These are phyloP conservation scores for Entomobrya proxima DNA, from an alignment of 2,888 invertebrate genomes.

Conservation along the genomic window DNA sequence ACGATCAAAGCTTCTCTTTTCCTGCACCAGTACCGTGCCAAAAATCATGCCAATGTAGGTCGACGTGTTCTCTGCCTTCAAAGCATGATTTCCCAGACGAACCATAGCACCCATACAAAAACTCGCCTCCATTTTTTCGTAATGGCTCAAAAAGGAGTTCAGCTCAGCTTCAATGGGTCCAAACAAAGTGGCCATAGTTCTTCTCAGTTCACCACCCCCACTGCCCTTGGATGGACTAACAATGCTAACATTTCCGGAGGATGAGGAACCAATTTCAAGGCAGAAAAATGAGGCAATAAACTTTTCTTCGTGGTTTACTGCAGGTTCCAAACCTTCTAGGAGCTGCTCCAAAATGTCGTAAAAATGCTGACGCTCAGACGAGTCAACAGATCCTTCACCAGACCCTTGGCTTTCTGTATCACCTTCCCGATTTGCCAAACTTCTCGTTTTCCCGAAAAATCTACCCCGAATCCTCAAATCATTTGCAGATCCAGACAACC, in stretches of 20 bases:
- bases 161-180: slow-evolving; percentile 91
- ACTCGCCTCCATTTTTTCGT: slow-evolving; percentile 92
- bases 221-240: slow-evolving; percentile 71
- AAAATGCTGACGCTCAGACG: slow-evolving; percentile 76
- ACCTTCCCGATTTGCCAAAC: slow-evolving; percentile 74
- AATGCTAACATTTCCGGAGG: slow-evolving; percentile 62
- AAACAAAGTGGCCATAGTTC: slow-evolving; percentile 93
- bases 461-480: slow-evolving; percentile 73
- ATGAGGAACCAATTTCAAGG: slow-evolving; percentile 68
- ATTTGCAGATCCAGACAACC: slow-evolving; percentile 70
- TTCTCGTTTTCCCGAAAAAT: slow-evolving; percentile 74
- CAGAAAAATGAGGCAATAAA: slow-evolving; percentile 74
- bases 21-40: slow-evolving; percentile 89
- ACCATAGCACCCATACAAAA: slow-evolving; percentile 96
- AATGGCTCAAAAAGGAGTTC: slow-evolving; percentile 88
- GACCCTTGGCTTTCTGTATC: slow-evolving; percentile 75
- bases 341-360: slow-evolving; percentile 89
- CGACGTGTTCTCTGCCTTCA: slow-evolving; percentile 91
- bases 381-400: slow-evolving; percentile 75
- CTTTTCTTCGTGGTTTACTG: slow-evolving; percentile 74
- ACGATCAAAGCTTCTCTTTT: slow-evolving; percentile 93
- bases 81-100: slow-evolving; percentile 92
- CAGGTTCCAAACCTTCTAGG: slow-evolving; percentile 80
- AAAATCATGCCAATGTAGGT: slow-evolving; percentile 92
- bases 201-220: slow-evolving; percentile 84